Conservation (phyloP, 2,113 vertebrate species). For the Regulus satrapa region DNA sequence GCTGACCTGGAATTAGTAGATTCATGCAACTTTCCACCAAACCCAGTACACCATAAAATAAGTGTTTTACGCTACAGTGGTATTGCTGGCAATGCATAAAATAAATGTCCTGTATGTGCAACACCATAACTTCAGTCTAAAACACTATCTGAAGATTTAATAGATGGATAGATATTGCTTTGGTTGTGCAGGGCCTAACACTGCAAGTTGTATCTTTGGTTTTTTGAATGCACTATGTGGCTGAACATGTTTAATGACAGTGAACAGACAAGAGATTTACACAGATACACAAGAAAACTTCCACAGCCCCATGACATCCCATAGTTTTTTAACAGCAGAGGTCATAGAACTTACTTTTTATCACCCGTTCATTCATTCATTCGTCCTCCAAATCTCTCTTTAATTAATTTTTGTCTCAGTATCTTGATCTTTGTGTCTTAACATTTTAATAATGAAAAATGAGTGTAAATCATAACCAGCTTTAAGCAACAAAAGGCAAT, state of each 20-base stretch:
- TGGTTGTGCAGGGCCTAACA: not conserved
- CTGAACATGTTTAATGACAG: not conserved
- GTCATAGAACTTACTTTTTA: not conserved
- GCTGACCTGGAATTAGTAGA: constrained; percentile 76
- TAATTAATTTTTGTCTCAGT: not conserved
- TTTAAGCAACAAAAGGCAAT: not conserved
- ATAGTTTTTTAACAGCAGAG: not conserved
- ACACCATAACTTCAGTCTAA: constrained; percentile 54
- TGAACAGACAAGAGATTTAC: not conserved
- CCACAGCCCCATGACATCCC: not conserved
- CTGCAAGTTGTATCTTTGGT: not conserved
- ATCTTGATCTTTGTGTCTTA: not conserved
- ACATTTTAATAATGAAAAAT: not conserved
- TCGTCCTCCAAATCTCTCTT: not conserved
- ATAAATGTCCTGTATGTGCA: constrained; percentile 67
- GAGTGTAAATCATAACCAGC: not conserved
- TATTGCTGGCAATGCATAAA: constrained; percentile 76
- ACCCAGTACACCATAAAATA: constrained; percentile 73
- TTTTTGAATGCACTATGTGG: not conserved
- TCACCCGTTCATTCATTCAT: not conserved
- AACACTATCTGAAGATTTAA: constrained; percentile 18
- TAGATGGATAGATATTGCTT: constrained; percentile 7
- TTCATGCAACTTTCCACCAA: constrained; percentile 66
- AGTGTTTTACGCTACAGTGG: constrained; percentile 71
- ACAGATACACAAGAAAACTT: not conserved